Base-by-base conservation (phyloP, 2,113 vertebrate genomes). In the Paradisaea rubra region DNA sequence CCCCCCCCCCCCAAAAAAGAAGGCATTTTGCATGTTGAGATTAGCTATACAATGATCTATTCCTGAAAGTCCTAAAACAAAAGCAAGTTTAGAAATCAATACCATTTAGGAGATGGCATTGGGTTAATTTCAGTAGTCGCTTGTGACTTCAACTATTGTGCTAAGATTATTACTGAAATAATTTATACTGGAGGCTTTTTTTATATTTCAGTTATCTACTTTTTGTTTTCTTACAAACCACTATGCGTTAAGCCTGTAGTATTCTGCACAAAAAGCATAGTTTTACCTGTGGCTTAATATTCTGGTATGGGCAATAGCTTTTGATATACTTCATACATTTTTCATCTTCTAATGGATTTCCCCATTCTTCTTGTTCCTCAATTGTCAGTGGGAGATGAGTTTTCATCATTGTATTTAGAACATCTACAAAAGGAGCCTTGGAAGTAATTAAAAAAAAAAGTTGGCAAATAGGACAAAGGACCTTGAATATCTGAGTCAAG, bases 301-400 rank as follows among this genome's bases (percentile, higher is more conserved):
- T 99, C 91, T 98, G 97, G 93, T 98, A 98, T 33, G 99, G 99
- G 92, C 99, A 99, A 95, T 99, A 99, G 86, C 97, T 98, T 92
- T 98, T 97, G 94, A 99, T 99, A 95, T 97, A 97, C 50, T 97
- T 96, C 95, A 96, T 97, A 56, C 98, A 97, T 59, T 96, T 95
- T 69, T 97, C 94, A 95, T 99, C 97, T 87, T 95, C 96, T 44
- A 98, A 88, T 44, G 99, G 99, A 94, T 99, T 98, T 16, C 99
- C 99, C 99, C 99, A 99, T 92, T 99, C 99, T 72, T 99, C 99
- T 89, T 98, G 97, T 93, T 99, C 99, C 97, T 99, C 99, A 61
- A 97, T 47, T n/a, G 99, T 99, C 60, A 99, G 98, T 49, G 99
- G 99, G 52, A 99, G 98, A 61, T 97, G 95, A 54, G 97, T 97